phyloP scores from a whole-genome alignment of 1,140 invertebrate species.

The Choristoneura fumiferana region DNA sequence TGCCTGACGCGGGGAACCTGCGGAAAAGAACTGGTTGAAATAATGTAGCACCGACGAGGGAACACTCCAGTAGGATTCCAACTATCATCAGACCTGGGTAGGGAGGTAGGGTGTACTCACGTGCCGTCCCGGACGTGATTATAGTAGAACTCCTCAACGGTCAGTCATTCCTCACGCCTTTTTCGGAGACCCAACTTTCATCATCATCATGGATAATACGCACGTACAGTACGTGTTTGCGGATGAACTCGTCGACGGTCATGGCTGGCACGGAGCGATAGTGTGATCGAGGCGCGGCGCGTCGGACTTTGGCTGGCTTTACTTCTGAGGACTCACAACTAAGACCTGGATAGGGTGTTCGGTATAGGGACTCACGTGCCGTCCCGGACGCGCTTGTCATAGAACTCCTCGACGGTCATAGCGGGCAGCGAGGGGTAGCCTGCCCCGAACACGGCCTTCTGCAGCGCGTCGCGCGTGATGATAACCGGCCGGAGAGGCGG shows the following conservation, averaged over 20 bases:
- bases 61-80: neutral
- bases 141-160: slow-evolving; percentile 98
- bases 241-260: no score
- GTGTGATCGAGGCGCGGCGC: slow-evolving; percentile 83
- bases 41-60: neutral
- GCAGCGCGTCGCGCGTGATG: slow-evolving; percentile 92
- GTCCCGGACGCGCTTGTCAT: slow-evolving; percentile 90
- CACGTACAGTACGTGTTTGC: no score
- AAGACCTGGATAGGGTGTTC: no score
- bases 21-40: slow-evolving; percentile 1
- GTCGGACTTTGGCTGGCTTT: slow-evolving; percentile 55
- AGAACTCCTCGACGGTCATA: slow-evolving; percentile 97
- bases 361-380: slow-evolving; percentile 82
- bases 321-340: no score
- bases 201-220: no score
- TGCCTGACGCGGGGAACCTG: slow-evolving; percentile 50
- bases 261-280: slow-evolving; percentile 96
- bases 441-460: slow-evolving; percentile 95
- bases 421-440: slow-evolving; percentile 97
- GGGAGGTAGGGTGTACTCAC: slow-evolving; percentile 73
- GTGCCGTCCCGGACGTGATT: slow-evolving; percentile 89
- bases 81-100: no score
- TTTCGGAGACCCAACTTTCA: no score
- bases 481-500: slow-evolving; percentile 92
- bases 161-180: no score